Percentiles rank a stretch among this genome's conserved stretches.
Evolutionary conservation across 2,888 invertebrate species (phyloP).

Genomic region (Dicyrtoma fusca): DNA sequence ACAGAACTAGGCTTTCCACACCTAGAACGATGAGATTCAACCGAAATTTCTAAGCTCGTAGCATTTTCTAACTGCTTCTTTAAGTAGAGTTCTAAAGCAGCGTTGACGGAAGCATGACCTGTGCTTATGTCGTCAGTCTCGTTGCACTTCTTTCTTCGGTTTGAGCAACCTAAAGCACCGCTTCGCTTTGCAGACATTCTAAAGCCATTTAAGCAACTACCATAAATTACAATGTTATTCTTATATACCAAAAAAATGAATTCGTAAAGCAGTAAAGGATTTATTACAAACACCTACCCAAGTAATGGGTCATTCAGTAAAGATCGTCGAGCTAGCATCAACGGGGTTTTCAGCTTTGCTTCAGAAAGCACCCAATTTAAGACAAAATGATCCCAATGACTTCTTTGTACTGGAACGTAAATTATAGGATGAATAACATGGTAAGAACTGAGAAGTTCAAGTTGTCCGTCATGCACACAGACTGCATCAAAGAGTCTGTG

Average conservation of each 20-base stretch:
- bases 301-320: constrained; percentile 2
- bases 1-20: constrained; percentile 13
- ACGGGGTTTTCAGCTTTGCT: background rate
- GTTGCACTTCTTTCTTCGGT: background rate
- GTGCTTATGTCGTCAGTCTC: background rate
- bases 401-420: constrained; percentile 25
- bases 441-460: constrained; percentile 17
- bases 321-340: background rate
- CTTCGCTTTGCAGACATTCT: background rate
- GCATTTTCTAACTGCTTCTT: background rate
- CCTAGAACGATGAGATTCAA: constrained; percentile 16
- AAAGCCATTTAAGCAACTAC: too few relatives aligned
- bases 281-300: background rate
- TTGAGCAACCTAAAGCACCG: background rate
- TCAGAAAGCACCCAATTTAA: constrained; percentile 13
- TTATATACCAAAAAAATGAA: too few relatives aligned
- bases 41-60: background rate
- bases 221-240: too few relatives aligned
- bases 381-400: constrained; percentile 34
- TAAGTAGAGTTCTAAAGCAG: background rate
- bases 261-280: too few relatives aligned
- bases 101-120: background rate
- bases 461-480: constrained; percentile 35
- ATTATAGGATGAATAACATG: constrained; percentile 27
- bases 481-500: constrained; percentile 13